A percentile compares a stretch with the other conserved stretches of the same genome.
These are phyloP conservation scores for Noctua fimbriata DNA, from an alignment of 2,888 invertebrate genomes.

Conservation along the genomic window DNA sequence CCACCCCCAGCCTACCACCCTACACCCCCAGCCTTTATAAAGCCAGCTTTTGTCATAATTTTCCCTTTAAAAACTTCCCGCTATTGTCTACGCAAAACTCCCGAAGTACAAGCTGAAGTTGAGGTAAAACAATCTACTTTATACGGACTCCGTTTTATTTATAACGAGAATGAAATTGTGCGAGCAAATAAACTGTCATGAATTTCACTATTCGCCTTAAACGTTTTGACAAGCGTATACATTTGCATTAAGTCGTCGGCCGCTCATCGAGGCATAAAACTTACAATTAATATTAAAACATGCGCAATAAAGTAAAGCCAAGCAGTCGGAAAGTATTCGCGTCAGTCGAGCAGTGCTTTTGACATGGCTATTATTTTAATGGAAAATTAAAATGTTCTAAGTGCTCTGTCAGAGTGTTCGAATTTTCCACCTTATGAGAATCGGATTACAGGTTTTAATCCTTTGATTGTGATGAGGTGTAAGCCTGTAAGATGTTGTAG, in stretches of 20 bases:
- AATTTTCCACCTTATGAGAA: constrained; percentile 60
- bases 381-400: constrained; percentile 68
- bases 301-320: constrained; percentile 88
- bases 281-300: constrained; percentile 90
- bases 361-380: constrained; percentile 86
- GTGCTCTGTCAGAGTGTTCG: constrained; percentile 33
- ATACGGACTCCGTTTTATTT: constrained; percentile 66
- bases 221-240: constrained; percentile 82
- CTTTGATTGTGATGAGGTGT: constrained; percentile 45
- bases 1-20: constrained; percentile 39
- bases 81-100: constrained; percentile 65
- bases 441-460: constrained; percentile 50
- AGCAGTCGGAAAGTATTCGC: constrained; percentile 87
- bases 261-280: constrained; percentile 82
- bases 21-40: constrained; percentile 49
- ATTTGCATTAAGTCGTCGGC: constrained; percentile 80
- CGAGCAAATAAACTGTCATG: constrained; percentile 71
- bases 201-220: constrained; percentile 74
- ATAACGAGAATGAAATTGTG: constrained; percentile 68
- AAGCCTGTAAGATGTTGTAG: constrained; percentile 64
- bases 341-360: constrained; percentile 85
- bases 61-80: constrained; percentile 67
- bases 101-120: constrained; percentile 61
- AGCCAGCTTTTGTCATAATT: constrained; percentile 66
- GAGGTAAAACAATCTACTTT: constrained; percentile 69